phyloP scores from a whole-genome alignment of 1,140 invertebrate genomes.

The Ips nitidus region DNA sequence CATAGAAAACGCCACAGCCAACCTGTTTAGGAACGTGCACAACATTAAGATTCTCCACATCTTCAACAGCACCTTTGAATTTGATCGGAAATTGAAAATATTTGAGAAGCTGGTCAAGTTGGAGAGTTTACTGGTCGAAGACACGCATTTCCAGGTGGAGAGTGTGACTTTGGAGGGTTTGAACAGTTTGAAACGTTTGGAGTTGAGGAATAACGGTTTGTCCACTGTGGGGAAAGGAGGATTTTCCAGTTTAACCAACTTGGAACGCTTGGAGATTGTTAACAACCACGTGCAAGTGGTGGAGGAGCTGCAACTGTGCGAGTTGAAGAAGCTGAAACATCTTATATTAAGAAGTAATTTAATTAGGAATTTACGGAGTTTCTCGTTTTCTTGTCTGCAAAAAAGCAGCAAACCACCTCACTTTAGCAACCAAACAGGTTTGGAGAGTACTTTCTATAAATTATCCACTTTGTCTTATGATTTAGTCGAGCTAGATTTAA shows the following conservation, averaged over 20 bases:
- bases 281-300: slow-evolving; percentile 40
- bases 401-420: slow-evolving; percentile 7
- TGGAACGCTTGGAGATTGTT: slow-evolving; percentile 42
- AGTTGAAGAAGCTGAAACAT: slow-evolving; percentile 33
- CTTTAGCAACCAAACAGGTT: neutral
- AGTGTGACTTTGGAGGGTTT: slow-evolving; percentile 37
- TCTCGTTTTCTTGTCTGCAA: slow-evolving; percentile 18
- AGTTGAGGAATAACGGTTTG: slow-evolving; percentile 40
- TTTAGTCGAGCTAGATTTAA: slow-evolving; percentile 40
- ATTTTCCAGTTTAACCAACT: slow-evolving; percentile 34
- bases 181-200: slow-evolving; percentile 37
- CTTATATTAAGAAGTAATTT: slow-evolving; percentile 38
- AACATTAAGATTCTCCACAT: slow-evolving; percentile 42
- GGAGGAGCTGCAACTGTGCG: slow-evolving; percentile 39
- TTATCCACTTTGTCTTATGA: slow-evolving; percentile 5
- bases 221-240: slow-evolving; percentile 21
- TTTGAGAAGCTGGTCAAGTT: slow-evolving; percentile 36
- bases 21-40: slow-evolving; percentile 41
- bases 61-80: slow-evolving; percentile 36
- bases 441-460: neutral
- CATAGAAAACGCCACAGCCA: slow-evolving; percentile 35
- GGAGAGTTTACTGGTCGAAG: slow-evolving; percentile 32
- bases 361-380: slow-evolving; percentile 21
- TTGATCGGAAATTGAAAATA: slow-evolving; percentile 29
- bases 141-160: slow-evolving; percentile 33